A percentile compares a stretch with the other conserved stretches of the same genome.
These are phyloP conservation scores for Drosophila takahashii DNA, from an alignment of 1,140 invertebrate genomes.

Conservation along the genomic window DNA sequence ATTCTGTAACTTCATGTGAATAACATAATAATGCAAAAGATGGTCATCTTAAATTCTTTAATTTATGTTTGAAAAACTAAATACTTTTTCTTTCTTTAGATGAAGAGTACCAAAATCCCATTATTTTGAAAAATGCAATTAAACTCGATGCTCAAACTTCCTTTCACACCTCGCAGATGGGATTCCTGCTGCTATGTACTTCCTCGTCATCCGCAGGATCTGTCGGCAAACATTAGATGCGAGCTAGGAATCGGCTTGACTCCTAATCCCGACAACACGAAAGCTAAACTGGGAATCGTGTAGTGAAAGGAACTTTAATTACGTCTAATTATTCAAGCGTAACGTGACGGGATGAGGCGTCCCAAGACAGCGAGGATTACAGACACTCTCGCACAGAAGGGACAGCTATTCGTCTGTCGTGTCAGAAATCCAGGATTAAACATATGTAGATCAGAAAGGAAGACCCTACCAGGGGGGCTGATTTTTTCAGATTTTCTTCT, in stretches of 20 bases:
- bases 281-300: slow-evolving; percentile 59
- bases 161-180: slow-evolving; percentile 20
- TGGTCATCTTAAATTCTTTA: no score
- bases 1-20: no score
- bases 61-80: no score
- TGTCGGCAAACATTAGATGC: slow-evolving; percentile 54
- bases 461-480: slow-evolving; percentile 34
- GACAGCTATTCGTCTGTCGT: slow-evolving; percentile 57
- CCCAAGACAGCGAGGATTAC: slow-evolving; percentile 47
- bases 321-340: slow-evolving; percentile 79
- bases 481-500: slow-evolving; percentile 35
- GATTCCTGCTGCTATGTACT: neutral
- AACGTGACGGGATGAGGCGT: slow-evolving; percentile 53
- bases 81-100: no score
- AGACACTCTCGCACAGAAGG: slow-evolving; percentile 34
- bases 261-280: slow-evolving; percentile 58
- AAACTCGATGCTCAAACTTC: neutral
- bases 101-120: no score
- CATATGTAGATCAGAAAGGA: slow-evolving; percentile 71
- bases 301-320: slow-evolving; percentile 71
- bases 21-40: no score
- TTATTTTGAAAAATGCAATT: neutral
- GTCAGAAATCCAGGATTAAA: slow-evolving; percentile 81
- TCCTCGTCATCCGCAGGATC: slow-evolving; percentile 18
- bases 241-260: slow-evolving; percentile 56